Percentiles rank a stretch among this genome's conserved stretches.
These are phyloP conservation scores for Thamnophis elegans DNA, from an alignment of 2,797 vertebrate species.

Conservation along the genomic window DNA sequence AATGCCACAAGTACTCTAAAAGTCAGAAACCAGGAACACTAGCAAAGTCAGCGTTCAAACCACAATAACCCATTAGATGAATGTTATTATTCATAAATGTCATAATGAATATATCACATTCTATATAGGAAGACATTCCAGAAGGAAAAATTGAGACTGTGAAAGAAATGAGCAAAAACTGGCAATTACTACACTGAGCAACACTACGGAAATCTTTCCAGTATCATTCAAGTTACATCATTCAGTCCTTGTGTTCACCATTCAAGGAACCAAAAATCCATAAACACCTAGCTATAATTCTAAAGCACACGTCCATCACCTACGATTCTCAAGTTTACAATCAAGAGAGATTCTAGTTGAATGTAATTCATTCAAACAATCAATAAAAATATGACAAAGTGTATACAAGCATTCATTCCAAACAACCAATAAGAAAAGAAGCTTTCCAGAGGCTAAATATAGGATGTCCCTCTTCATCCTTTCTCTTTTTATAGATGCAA, in stretches of 20 bases:
- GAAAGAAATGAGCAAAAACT: background rate
- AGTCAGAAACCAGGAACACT: background rate
- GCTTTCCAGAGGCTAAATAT: background rate
- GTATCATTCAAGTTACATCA: background rate
- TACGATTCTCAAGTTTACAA: background rate
- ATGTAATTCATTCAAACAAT: background rate
- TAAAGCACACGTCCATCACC: background rate
- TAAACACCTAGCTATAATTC: background rate
- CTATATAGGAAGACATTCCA: background rate
- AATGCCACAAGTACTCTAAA: background rate
- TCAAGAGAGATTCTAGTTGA: background rate
- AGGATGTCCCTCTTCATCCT: background rate
- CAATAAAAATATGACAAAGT: background rate
- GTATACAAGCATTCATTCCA: background rate
- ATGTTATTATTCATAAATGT: background rate
- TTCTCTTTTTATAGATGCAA: background rate
- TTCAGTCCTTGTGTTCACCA: background rate
- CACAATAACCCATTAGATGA: background rate
- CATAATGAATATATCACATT: background rate
- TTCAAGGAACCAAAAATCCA: background rate
- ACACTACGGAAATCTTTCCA: background rate
- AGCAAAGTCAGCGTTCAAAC: background rate
- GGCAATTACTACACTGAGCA: background rate
- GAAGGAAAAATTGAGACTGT: background rate
- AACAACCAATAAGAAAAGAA: background rate